A percentile compares a stretch with the other conserved stretches of the same genome.
phyloP scores from a whole-genome alignment of 2,888 invertebrate species.

The Drosophila planitibia region DNA sequence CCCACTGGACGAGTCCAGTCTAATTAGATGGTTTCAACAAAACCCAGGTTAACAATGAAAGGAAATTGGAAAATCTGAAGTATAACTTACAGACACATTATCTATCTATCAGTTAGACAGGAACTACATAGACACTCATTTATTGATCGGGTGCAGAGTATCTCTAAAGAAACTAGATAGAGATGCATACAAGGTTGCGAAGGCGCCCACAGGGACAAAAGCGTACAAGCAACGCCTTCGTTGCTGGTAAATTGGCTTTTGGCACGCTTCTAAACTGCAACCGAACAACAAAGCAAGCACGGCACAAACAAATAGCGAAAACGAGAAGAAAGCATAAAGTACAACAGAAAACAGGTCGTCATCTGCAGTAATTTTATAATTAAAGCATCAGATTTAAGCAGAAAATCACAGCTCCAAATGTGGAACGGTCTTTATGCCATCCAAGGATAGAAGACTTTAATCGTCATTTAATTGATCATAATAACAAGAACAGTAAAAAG shows the following conservation, averaged over 20 bases:
- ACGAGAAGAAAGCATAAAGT: conserved; percentile 39
- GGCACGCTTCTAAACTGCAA: conserved; percentile 67
- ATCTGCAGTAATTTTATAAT: conserved; percentile 40
- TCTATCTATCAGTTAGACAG: not conserved
- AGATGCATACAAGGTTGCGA: conserved; percentile 19
- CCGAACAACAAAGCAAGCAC: conserved; percentile 39
- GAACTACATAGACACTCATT: not conserved
- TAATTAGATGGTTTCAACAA: not conserved
- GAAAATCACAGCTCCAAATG: conserved; percentile 29
- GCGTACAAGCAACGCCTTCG: conserved; percentile 13
- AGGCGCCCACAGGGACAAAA: conserved; percentile 11
- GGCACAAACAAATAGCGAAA: conserved; percentile 28
- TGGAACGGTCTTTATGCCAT: conserved; percentile 32
- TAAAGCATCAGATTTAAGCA: conserved; percentile 35
- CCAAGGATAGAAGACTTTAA: conserved; percentile 1
- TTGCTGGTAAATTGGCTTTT: conserved; percentile 60
- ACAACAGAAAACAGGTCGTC: conserved; percentile 56
- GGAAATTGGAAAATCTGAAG: not conserved
- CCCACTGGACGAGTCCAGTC: not conserved
- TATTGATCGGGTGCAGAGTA: conserved; percentile 4
- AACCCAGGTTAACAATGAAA: not conserved
- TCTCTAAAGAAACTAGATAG: conserved; percentile 5
- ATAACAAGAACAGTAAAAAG: not conserved
- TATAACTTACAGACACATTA: not conserved
- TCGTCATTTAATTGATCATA: conserved; percentile 4